Percentiles rank a stretch among this genome's conserved stretches.
Conservation (phyloP, 2,113 vertebrate species). For the Sylvietta virens region DNA sequence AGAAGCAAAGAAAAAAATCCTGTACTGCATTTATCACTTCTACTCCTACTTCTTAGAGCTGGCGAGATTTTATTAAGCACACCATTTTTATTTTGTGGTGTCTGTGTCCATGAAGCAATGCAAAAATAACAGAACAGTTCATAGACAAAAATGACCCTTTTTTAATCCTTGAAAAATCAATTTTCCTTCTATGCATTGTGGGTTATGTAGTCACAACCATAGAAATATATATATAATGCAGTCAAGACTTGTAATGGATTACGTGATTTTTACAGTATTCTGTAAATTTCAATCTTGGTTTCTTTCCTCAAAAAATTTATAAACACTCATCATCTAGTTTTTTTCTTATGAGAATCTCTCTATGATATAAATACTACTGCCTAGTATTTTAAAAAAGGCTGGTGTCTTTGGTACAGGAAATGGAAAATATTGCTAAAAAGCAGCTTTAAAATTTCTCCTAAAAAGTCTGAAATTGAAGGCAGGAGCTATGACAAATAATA, state of each 20-base stretch:
- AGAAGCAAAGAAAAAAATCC: background rate
- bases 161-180: background rate
- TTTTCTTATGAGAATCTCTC: background rate
- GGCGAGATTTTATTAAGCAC: background rate
- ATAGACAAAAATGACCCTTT: accelerated
- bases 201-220: background rate
- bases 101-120: background rate
- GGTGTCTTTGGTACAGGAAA: background rate
- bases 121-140: background rate
- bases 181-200: background rate
- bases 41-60: background rate
- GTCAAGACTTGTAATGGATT: background rate
- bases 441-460: background rate
- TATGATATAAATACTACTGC: background rate
- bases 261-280: background rate
- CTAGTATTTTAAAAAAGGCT: background rate
- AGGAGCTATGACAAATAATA: background rate
- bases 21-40: background rate
- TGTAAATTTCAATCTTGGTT: background rate
- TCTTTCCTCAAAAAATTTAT: background rate
- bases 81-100: background rate
- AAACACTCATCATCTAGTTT: background rate
- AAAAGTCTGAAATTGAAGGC: background rate
- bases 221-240: background rate
- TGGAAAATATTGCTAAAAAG: background rate